Base-by-base conservation (phyloP, 2,113 vertebrate genomes). In the Vulpes ferrilata region DNA sequence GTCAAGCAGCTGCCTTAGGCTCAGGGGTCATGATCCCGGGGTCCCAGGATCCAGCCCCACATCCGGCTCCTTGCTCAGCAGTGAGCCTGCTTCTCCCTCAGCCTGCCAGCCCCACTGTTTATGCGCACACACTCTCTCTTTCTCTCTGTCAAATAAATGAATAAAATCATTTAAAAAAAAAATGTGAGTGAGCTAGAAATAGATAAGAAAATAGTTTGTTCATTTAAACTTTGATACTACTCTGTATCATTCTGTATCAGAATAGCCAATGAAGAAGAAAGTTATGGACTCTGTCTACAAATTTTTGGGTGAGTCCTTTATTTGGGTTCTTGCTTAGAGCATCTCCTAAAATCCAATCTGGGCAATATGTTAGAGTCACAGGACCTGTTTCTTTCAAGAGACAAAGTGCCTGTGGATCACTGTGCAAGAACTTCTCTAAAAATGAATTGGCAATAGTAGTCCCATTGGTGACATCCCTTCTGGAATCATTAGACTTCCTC, bases 401-500 rank as follows among this genome's bases (percentile, higher is more conserved):
- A 88, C 16, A 83, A 80, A 67, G 23, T 90, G 32, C 17, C 30
- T 76, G 19, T 48, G n/a, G 12, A n/a, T 86, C 90, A 93, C 55
- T 69, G 4, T 69, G 35, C 25, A 73, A 93, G 51, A 15, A 60
- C 78, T 73, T 82, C 12, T 59, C 11, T 84, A 84, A 94, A 87
- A 59, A n/a, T 94, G 25, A 73, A 62, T 88, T 92, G 38, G 71
- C 19, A 59, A 94, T 10, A 90, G 8, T 57, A 88, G 20, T 84
- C n/a, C 17, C 65, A 51, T 95, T 95, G 80, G 27, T 95, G 60
- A 74, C 12, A 76, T 83, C 32, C 3, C 67, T 96, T 84, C 32
- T 74, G 69, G 64, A 95, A 59, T 88, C 11, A 79, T 83, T 97
- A 90, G 17, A 87, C 35, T 93, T 87, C 11, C n/a, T 93, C 96